Conservation (phyloP, 2,888 invertebrate species). For the Yponomeuta sedellus region DNA sequence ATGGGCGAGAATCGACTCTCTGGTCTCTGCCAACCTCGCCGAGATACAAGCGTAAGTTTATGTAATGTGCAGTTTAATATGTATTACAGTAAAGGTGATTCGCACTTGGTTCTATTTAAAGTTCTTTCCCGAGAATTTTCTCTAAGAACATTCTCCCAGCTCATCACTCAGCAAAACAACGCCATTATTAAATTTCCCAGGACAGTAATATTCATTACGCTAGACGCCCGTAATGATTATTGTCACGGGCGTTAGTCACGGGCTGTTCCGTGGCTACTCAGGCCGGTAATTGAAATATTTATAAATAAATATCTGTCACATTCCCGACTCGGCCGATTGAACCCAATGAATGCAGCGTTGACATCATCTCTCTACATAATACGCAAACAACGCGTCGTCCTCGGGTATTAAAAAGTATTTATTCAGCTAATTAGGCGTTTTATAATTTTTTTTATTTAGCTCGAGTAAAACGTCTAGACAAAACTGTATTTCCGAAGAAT, state of each 20-base stretch:
- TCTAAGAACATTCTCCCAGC: too few relatives aligned
- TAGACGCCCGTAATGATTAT: conserved; percentile 22
- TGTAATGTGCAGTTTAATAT: too few relatives aligned
- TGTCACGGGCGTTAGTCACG: conserved; percentile 33
- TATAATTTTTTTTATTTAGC: not conserved
- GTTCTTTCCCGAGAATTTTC: too few relatives aligned
- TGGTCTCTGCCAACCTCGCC: too few relatives aligned
- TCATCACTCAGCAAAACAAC: not conserved
- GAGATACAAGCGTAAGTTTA: too few relatives aligned
- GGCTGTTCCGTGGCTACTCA: conserved; percentile 26
- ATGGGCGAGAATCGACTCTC: too few relatives aligned
- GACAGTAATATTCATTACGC: conserved; percentile 16
- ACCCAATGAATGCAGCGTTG: conserved; percentile 49
- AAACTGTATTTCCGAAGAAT: too few relatives aligned
- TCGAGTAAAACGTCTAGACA: too few relatives aligned
- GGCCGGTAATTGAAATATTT: conserved; percentile 32
- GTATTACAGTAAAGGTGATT: too few relatives aligned
- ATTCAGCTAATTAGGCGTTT: not conserved
- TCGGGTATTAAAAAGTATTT: not conserved
- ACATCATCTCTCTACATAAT: conserved; percentile 37
- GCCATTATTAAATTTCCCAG: conserved; percentile 1
- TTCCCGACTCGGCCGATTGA: conserved; percentile 34
- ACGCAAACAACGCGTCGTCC: not conserved
- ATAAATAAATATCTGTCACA: conserved; percentile 31
- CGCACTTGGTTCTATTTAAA: too few relatives aligned